These are phyloP conservation scores for Paramormyrops kingsleyae DNA, from an alignment of 2,113 vertebrate genomes.

Conservation along the genomic window DNA sequence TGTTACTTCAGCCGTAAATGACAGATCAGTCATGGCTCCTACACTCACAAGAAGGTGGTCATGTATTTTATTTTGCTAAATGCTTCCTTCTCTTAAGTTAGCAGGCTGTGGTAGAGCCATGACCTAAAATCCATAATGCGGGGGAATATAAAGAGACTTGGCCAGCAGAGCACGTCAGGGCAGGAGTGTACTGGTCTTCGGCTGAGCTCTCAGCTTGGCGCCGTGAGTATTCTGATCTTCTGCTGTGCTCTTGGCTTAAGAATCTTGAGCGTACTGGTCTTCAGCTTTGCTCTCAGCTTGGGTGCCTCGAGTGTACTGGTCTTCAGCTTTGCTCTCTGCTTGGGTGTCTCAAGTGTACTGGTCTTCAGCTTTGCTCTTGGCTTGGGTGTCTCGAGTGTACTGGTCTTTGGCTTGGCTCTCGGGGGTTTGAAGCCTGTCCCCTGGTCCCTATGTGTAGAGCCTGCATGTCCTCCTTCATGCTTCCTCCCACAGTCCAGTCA, in stretches of 20 bases:
- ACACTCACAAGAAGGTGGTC: background rate
- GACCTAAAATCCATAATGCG: background rate
- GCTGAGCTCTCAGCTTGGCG: background rate
- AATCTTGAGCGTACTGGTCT: too few relatives aligned
- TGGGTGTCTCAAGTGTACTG: too few relatives aligned
- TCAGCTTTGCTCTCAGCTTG: background rate
- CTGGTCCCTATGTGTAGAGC: background rate
- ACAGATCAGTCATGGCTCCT: background rate
- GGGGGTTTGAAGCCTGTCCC: background rate
- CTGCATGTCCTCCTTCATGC: background rate
- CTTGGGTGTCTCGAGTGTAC: background rate
- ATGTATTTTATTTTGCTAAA: background rate
- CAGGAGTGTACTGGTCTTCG: background rate
- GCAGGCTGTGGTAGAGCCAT: background rate
- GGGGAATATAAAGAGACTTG: background rate
- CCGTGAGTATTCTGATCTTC: background rate
- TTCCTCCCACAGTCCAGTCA: background rate
- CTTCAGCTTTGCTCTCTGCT: too few relatives aligned
- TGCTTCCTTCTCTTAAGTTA: background rate
- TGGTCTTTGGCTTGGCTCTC: background rate
- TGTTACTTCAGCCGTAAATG: background rate
- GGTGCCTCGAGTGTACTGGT: background rate
- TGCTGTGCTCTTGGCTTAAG: too few relatives aligned
- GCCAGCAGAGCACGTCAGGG: background rate
- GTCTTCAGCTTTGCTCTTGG: background rate